A percentile compares a stretch with the other conserved stretches of the same genome.
Evolutionary conservation across 2,888 invertebrate genomes (phyloP).

Genomic region (Cactoblastis cactorum): DNA sequence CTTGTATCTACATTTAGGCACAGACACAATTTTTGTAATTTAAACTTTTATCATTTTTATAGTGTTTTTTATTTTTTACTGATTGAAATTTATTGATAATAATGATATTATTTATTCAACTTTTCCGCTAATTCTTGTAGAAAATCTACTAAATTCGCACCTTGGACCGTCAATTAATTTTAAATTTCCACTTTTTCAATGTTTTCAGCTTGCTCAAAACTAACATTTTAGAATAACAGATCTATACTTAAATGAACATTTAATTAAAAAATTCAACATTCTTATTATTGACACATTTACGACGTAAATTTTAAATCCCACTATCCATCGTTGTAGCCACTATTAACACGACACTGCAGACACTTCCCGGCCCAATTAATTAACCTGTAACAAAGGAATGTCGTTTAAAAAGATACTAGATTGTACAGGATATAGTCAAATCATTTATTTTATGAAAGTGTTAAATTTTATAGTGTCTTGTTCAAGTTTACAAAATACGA

Average conservation of each 20-base stretch:
- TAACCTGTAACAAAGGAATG: conserved; percentile 52
- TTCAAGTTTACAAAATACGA: too few species aligned
- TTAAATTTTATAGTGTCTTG: too few species aligned
- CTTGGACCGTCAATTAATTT: conserved; percentile 31
- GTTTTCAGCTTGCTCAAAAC: conserved; percentile 31
- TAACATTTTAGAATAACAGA: conserved; percentile 30
- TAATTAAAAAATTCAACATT: not conserved
- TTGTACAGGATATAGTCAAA: too few species aligned
- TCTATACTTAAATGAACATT: not conserved
- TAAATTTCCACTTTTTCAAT: conserved; percentile 51
- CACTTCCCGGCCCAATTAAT: conserved; percentile 26
- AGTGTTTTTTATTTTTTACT: not conserved
- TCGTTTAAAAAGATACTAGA: not conserved
- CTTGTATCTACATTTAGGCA: conserved; percentile 10
- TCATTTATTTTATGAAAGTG: too few species aligned
- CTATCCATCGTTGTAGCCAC: not conserved
- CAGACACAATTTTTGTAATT: not conserved
- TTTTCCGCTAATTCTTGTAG: not conserved
- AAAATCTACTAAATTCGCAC: conserved; percentile 30
- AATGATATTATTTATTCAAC: not conserved
- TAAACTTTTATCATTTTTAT: not conserved
- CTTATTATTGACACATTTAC: not conserved
- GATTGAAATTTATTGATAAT: not conserved
- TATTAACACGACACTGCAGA: not conserved
- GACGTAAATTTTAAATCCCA: not conserved